Conservation (phyloP, 2,113 vertebrate genomes). For the Gymnocephalus cernua region DNA sequence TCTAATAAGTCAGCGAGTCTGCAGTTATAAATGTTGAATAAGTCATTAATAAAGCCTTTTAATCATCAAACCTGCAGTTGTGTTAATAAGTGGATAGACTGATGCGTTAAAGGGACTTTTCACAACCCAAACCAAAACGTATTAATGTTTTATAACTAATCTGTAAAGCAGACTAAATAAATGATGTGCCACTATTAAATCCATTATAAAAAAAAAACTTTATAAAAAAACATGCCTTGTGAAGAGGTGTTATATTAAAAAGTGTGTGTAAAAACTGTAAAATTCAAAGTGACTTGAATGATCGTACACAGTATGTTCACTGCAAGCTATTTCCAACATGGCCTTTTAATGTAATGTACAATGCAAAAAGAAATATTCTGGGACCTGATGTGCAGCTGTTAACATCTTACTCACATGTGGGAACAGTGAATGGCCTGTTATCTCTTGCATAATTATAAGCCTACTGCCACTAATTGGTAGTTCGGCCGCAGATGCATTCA, state of each 20-base stretch:
- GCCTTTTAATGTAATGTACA: background rate
- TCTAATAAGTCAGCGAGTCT: background rate
- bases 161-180: background rate
- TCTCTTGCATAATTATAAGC: constrained; percentile 35
- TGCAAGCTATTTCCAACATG: background rate
- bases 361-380: background rate
- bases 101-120: background rate
- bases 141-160: background rate
- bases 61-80: no score
- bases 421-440: constrained; percentile 7
- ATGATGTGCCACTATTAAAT: no score
- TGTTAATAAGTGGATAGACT: no score
- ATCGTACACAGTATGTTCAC: background rate
- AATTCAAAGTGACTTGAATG: background rate
- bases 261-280: background rate
- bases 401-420: constrained; percentile 27
- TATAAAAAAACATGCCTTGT: no score
- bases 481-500: constrained; percentile 45
- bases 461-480: constrained; percentile 52
- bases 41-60: background rate
- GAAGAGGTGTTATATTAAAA: background rate
- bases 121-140: background rate
- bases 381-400: constrained; percentile 33
- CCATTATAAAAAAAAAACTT: no score
- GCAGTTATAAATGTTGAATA: background rate